Evolutionary conservation across 2,888 invertebrate genomes (phyloP), one percentile per base, ranked within the genome.

Genomic region (Oeneis ivallda): DNA sequence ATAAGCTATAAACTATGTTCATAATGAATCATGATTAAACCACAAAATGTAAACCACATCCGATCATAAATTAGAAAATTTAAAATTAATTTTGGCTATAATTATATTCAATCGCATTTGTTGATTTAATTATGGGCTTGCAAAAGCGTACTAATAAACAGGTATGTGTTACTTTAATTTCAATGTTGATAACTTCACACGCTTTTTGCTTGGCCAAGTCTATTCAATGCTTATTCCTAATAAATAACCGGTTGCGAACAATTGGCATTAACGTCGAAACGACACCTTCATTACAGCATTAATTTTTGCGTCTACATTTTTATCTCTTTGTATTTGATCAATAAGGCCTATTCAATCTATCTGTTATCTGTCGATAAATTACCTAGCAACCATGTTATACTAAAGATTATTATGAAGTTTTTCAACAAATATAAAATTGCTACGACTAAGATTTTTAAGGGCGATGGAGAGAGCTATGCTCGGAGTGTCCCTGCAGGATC

Each of bases 181-280:
- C 49, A 41, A 50, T 57, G 41, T 17, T 39, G 10, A 34, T 58
- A 26, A 58, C 17, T 57, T 57, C 41, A 41, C 41, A 47, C 41
- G 50, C 15, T 57, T 64, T 62, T 64, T 57, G 41, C 57, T 50
- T 47, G 57, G 43, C 15, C 47, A 17, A 17, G 9, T 47, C 10
- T 17, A 47, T 47, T 47, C 47, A 17, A 47, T 54, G 5, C 15
- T 37, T 37, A 37, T 54, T 17, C 17, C 54, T 54, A 39, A 54
- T 10, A 37, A 39, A 54, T 10, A 37, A 54, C 54, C 54, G 54
- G 54, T 37, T 54, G 34, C 17, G 17, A 15, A 17, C 47, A 47
- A 47, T 47, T 47, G 47, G 15, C 17, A 47, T 47, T 47, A 47
- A 45, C 45, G 15, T n/a, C 15, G 3, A 45, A 47, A 47, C 15